Percentiles rank a stretch among this genome's conserved stretches.
phyloP scores from a whole-genome alignment of 2,888 invertebrate genomes.

The Hypomecis punctinalis region DNA sequence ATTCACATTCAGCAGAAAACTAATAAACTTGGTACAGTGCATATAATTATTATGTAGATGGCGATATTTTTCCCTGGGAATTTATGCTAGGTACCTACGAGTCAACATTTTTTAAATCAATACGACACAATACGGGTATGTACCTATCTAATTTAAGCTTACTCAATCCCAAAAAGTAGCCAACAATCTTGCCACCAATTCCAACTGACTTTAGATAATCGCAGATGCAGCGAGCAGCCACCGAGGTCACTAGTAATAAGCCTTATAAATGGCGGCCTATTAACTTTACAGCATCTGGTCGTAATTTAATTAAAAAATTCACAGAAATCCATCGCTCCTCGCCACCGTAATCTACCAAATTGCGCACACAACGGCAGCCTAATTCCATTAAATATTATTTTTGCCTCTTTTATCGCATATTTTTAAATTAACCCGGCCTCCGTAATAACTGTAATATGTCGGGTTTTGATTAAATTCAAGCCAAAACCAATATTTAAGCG shows the following conservation, averaged over 20 bases:
- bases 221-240: constrained; percentile 23
- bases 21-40: too few relatives aligned
- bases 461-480: constrained; percentile 78
- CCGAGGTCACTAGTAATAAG: constrained; percentile 31
- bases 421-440: constrained; percentile 76
- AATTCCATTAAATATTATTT: constrained; percentile 81
- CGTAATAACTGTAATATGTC: constrained; percentile 77
- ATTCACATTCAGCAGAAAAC: too few relatives aligned
- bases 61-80: too few relatives aligned
- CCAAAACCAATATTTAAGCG: constrained; percentile 82
- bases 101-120: too few relatives aligned
- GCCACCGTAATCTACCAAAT: constrained; percentile 79
- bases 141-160: too few relatives aligned
- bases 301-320: constrained; percentile 85
- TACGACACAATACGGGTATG: too few relatives aligned
- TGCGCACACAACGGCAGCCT: constrained; percentile 77
- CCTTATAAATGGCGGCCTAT: constrained; percentile 59
- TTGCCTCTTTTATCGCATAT: constrained; percentile 79
- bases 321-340: constrained; percentile 72
- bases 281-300: constrained; percentile 74
- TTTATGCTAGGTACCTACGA: too few relatives aligned
- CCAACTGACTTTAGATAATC: constrained; percentile 25
- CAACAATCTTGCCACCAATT: too few relatives aligned
- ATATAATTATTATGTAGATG: too few relatives aligned
- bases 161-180: too few relatives aligned